Evolutionary conservation across 2,888 invertebrate species (phyloP).

Genomic region (Metallyticus violacea): DNA sequence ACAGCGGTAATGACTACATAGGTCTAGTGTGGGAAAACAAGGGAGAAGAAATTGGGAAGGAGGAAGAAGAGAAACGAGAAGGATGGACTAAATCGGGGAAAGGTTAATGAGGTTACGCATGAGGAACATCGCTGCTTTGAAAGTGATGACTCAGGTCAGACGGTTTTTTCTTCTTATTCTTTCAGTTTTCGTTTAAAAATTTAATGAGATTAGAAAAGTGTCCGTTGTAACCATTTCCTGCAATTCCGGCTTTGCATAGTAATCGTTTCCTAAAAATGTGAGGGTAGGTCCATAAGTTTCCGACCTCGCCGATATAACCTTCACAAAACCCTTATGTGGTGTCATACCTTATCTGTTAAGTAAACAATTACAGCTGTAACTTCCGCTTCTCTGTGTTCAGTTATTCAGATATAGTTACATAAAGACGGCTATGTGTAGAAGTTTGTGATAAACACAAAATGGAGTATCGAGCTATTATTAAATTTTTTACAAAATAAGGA

Average conservation of each 20-base stretch:
- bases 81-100: neutral
- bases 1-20: neutral
- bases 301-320: no score
- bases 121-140: neutral
- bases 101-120: neutral
- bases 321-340: no score
- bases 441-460: no score
- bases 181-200: neutral
- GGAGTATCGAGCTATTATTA: no score
- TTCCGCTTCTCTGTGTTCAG: no score
- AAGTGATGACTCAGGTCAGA: neutral
- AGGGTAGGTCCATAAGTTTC: no score
- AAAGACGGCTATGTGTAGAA: no score
- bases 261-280: neutral
- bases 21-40: neutral
- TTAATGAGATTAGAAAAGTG: neutral
- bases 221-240: neutral
- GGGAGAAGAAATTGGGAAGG: neutral
- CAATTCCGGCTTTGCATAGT: neutral
- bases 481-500: no score
- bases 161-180: neutral
- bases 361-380: no score
- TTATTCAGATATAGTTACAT: no score
- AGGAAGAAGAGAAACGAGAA: neutral
- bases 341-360: no score